These are phyloP conservation scores for Andrena bicolor DNA, from an alignment of 2,888 invertebrate species.

Conservation along the genomic window DNA sequence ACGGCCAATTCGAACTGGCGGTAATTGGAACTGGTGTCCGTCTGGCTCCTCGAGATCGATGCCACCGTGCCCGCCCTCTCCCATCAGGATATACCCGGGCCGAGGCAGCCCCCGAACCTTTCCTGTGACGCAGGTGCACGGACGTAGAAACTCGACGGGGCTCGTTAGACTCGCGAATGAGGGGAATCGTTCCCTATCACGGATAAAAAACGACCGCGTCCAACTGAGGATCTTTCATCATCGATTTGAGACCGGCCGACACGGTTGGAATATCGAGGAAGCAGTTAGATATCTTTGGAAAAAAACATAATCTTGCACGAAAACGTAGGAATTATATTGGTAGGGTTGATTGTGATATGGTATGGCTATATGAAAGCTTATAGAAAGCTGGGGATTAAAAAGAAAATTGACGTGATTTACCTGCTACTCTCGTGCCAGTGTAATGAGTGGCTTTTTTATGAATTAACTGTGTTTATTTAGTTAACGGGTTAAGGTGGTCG, in stretches of 20 bases:
- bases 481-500: neutral
- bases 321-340: too few relatives aligned
- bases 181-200: slow-evolving; percentile 52
- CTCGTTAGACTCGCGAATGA: slow-evolving; percentile 55
- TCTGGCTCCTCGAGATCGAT: slow-evolving; percentile 68
- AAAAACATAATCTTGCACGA: neutral
- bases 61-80: slow-evolving; percentile 30
- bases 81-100: slow-evolving; percentile 46
- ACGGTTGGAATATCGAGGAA: neutral
- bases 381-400: too few relatives aligned
- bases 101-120: slow-evolving; percentile 31
- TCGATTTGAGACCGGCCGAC: neutral
- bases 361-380: too few relatives aligned
- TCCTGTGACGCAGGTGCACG: slow-evolving; percentile 65
- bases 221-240: slow-evolving; percentile 17
- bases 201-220: slow-evolving; percentile 27
- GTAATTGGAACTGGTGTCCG: slow-evolving; percentile 78
- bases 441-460: neutral
- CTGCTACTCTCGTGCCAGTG: too few relatives aligned
- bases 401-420: too few relatives aligned
- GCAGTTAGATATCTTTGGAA: neutral
- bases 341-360: too few relatives aligned
- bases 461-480: neutral
- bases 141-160: slow-evolving; percentile 42
- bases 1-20: slow-evolving; percentile 73